Conservation (phyloP, 2,113 vertebrate species). For the Phylloscopus whistleri region DNA sequence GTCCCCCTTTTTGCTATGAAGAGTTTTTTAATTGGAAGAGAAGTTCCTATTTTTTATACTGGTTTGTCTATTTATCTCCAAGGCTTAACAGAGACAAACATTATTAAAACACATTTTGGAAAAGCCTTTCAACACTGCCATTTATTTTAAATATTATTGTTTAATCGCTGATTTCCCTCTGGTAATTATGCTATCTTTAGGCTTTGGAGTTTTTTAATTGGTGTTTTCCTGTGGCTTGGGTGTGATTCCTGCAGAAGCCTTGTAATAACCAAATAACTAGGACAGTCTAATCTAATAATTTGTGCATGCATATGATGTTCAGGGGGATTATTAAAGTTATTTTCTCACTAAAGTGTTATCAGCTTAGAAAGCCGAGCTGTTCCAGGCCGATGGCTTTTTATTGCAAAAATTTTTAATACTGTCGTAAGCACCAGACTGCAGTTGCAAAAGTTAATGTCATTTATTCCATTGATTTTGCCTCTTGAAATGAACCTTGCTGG, state of each 20-base stretch:
- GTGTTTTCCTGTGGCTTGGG: slow-evolving; percentile 52
- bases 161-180: slow-evolving; percentile 58
- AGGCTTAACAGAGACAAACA: slow-evolving; percentile 54
- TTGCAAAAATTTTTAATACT: slow-evolving; percentile 18
- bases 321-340: slow-evolving; percentile 54
- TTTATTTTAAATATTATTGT: slow-evolving; percentile 68
- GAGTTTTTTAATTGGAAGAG: slow-evolving; percentile 2
- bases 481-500: neutral
- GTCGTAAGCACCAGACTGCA: neutral
- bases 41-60: slow-evolving; percentile 11
- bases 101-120: slow-evolving; percentile 61
- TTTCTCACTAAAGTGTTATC: slow-evolving; percentile 58
- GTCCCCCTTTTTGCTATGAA: neutral
- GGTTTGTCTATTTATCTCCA: slow-evolving; percentile 53
- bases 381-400: neutral
- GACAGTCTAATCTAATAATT: slow-evolving; percentile 59
- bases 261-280: slow-evolving; percentile 57
- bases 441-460: neutral
- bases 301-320: slow-evolving; percentile 46
- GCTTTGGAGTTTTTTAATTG: slow-evolving; percentile 16
- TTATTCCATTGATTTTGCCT: neutral
- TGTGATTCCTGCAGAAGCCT: slow-evolving; percentile 54
- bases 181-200: slow-evolving; percentile 53
- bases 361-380: slow-evolving; percentile 22
- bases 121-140: slow-evolving; percentile 37